Base-by-base conservation (phyloP, 2,797 vertebrate species). In the Decapterus maruadsi region DNA sequence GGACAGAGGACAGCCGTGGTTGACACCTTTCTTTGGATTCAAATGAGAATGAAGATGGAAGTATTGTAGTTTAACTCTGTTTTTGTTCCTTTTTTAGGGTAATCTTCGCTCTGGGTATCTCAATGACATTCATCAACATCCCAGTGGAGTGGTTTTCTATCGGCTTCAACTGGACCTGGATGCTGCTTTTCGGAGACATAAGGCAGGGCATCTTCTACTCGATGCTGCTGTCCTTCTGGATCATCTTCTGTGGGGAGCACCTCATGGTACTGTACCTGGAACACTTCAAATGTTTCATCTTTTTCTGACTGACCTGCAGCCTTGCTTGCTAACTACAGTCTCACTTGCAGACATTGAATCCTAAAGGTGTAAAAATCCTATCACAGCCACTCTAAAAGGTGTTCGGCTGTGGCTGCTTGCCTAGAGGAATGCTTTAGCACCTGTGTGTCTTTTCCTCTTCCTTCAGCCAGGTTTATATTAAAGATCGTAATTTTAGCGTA, bases 91-190 rank as follows among this genome's bases (percentile, higher is more conserved):
- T 36, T 36, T 36, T 43, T 81, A 99, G 98, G 91, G 95, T 98
- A 34, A 99, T 99, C 92, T 96, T 99, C 22, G 97, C 97, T 66
- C 91, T 99, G 84, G 98, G 98, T 4, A 97, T 99, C 85, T 99
- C 97, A 61, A 99, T 99, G 98, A 99, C 97, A 0, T 99, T 99
- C 91, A 99, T 99, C 87, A 99, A 99, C 90, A 96, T 99, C 81
- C 98, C 98, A 0, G 97, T 99, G 81, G 98, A 99, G 81, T 99
- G 98, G 98, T 98, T 99, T 92, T 99, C 98, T 20, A 94, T 99
- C 0, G 97, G 97, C 9, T 99, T 98, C 78, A 94, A 99, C 91
- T 99, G 98, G 98, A 99, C 97, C 0, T 99, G 98, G 98, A 99
- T 99, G 98, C 90, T 99, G 69, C 92, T 99, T 11, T 99, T 99